Conservation (phyloP, 2,888 invertebrate genomes). For the Conomelus anceps region DNA sequence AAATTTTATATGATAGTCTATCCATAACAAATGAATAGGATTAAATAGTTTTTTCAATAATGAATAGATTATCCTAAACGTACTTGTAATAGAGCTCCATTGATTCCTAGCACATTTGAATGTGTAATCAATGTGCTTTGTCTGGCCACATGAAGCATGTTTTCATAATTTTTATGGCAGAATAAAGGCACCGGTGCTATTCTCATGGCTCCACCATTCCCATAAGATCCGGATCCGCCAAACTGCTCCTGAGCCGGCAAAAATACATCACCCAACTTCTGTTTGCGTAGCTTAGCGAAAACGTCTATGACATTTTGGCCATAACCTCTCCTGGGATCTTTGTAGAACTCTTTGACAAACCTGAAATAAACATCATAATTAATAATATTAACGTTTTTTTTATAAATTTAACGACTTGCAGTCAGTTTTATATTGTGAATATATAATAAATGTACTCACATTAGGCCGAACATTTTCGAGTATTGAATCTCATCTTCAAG, state of each 20-base stretch:
- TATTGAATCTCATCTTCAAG: too few species aligned
- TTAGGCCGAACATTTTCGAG: too few species aligned
- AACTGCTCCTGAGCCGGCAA: conserved; percentile 60
- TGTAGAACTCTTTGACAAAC: conserved; percentile 57
- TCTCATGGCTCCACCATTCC: conserved; percentile 74
- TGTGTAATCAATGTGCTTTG: conserved; percentile 57
- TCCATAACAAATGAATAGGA: background rate
- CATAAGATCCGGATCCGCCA: conserved; percentile 60
- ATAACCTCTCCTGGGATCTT: conserved; percentile 58
- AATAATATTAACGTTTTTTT: background rate
- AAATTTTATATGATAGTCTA: background rate
- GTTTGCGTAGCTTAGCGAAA: conserved; percentile 49
- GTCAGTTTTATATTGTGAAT: too few species aligned
- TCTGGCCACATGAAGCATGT: conserved; percentile 46
- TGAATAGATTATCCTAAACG: conserved; percentile 3
- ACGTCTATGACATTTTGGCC: conserved; percentile 53
- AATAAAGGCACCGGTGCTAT: conserved; percentile 59
- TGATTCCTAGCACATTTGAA: conserved; percentile 48
- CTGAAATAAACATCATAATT: conserved; percentile 36
- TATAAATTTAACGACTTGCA: background rate
- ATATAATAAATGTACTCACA: too few species aligned
- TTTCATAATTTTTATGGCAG: conserved; percentile 46
- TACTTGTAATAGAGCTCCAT: conserved; percentile 52
- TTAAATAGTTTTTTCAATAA: background rate
- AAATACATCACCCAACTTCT: conserved; percentile 52